Conservation (phyloP, 30 jellyfish, hydroid and myxozoan genomes). For the Aurelia coerulea region DNA sequence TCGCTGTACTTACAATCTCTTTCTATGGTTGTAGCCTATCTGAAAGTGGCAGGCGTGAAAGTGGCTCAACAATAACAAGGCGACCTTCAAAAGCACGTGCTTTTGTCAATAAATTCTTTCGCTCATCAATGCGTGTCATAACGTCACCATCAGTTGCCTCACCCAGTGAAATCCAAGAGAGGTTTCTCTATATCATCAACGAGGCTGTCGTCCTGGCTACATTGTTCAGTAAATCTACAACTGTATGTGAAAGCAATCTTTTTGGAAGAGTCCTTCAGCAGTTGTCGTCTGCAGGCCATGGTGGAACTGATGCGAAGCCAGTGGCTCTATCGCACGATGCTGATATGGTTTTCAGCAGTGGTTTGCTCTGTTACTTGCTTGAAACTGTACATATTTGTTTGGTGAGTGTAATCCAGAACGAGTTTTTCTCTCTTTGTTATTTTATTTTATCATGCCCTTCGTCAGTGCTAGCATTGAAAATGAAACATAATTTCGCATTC, state of each 20-base stretch:
- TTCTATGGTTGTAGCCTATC: neutral
- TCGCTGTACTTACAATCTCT: neutral
- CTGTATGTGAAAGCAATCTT: conserved; percentile 46
- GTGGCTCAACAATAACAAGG: conserved; percentile 31
- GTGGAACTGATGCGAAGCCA: conserved; percentile 15
- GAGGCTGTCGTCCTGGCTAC: conserved; percentile 88
- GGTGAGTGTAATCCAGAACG: conserved; percentile 21
- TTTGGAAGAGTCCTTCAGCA: conserved; percentile 71
- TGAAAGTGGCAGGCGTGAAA: conserved; percentile 19
- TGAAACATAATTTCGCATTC: too few species aligned
- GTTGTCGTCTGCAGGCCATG: conserved; percentile 22
- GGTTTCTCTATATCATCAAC: conserved; percentile 64
- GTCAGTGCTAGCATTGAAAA: too few species aligned
- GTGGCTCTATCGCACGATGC: conserved; percentile 58
- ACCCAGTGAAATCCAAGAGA: conserved; percentile 89
- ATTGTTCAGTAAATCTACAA: conserved; percentile 60
- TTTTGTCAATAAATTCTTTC: conserved; percentile 51
- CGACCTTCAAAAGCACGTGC: conserved; percentile 77
- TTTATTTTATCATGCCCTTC: too few species aligned
- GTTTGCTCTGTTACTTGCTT: conserved; percentile 36
- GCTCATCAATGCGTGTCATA: conserved; percentile 73
- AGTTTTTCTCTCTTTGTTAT: too few species aligned
- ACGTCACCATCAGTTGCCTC: conserved; percentile 85
- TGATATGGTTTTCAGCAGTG: conserved; percentile 69
- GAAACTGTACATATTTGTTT: conserved; percentile 48